These are phyloP conservation scores for Picathartes gymnocephalus DNA, from an alignment of 2,113 vertebrate species.

Conservation along the genomic window DNA sequence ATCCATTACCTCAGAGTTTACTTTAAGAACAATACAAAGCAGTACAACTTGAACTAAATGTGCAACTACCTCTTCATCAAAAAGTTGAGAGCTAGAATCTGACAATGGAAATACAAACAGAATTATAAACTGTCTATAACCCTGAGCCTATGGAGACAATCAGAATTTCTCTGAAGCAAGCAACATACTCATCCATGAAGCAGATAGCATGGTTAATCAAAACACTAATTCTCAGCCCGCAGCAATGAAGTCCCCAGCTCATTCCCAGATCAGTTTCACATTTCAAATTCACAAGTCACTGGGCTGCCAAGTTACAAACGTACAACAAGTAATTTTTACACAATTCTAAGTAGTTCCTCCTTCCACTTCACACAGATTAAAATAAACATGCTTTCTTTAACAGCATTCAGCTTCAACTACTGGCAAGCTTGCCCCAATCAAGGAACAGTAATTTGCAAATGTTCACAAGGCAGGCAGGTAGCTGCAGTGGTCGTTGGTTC, in stretches of 20 bases:
- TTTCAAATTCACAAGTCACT: background rate
- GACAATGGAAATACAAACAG: background rate
- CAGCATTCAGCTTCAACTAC: background rate
- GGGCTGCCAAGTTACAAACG: background rate
- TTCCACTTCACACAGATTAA: background rate
- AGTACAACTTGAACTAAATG: background rate
- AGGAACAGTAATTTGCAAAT: background rate
- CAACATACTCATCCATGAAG: background rate
- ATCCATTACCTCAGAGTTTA: background rate
- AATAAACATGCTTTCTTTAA: background rate
- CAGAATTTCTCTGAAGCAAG: background rate
- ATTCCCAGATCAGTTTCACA: background rate
- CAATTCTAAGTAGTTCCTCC: background rate
- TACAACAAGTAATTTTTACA: slow-evolving; percentile 5
- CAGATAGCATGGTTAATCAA: background rate
- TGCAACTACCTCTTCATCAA: background rate
- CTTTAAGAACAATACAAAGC: background rate
- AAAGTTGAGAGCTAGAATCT: background rate
- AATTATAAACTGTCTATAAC: background rate
- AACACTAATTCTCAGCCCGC: background rate
- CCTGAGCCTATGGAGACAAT: background rate
- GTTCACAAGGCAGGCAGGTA: background rate
- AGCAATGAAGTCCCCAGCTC: background rate
- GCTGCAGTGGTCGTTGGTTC: background rate
- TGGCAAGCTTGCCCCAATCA: background rate